Conservation (phyloP, 2,888 invertebrate genomes). For the Dryobotodes eremita region DNA sequence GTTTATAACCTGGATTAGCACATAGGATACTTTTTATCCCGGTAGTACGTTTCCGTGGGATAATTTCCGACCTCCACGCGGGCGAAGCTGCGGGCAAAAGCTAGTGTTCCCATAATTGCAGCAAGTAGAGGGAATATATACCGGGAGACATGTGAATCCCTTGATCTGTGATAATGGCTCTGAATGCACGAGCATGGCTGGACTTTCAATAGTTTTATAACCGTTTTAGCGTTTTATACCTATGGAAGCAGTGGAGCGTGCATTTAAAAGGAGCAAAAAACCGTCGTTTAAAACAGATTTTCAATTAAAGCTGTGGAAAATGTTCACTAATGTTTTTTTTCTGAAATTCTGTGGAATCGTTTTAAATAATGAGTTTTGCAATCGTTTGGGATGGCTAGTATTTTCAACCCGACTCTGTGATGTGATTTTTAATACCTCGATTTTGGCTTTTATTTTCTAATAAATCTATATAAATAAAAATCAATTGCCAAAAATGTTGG, state of each 20-base stretch:
- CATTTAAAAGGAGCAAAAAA: not conserved
- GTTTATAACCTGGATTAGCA: too few relatives aligned
- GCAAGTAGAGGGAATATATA: not conserved
- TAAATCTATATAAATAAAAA: too few relatives aligned
- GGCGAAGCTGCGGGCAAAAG: too few relatives aligned
- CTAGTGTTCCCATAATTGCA: constrained; percentile 12
- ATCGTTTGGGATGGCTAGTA: too few relatives aligned
- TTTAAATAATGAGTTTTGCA: not conserved
- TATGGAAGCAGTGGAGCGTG: not conserved
- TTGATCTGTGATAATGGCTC: constrained; percentile 48
- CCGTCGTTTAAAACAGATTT: not conserved
- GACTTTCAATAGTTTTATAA: constrained; percentile 36
- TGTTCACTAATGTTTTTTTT: not conserved
- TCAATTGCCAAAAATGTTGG: too few relatives aligned
- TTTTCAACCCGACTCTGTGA: not conserved
- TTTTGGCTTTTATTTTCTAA: constrained; percentile 12
- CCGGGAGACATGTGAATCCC: constrained; percentile 6
- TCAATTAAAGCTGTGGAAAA: not conserved
- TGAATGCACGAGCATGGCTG: not conserved
- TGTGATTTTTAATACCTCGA: constrained; percentile 12
- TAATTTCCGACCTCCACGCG: too few relatives aligned
- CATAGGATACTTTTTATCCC: too few relatives aligned
- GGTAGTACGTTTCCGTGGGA: too few relatives aligned
- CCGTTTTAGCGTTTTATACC: constrained; percentile 9
- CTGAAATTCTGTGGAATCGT: not conserved